phyloP scores from a whole-genome alignment of 2,113 vertebrate genomes.

The Peromyscus leucopus region DNA sequence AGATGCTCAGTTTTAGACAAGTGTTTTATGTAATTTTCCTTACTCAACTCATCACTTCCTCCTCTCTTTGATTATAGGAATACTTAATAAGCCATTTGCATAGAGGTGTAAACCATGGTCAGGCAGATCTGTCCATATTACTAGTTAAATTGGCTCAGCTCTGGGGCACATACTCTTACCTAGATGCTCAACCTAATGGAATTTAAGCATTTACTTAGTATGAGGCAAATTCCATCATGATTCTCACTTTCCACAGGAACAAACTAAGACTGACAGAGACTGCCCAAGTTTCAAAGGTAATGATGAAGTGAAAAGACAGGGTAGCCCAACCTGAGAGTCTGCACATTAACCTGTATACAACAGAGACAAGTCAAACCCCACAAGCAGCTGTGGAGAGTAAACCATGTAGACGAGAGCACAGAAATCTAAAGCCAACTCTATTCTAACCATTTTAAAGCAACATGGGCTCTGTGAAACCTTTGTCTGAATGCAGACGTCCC shows the following conservation, averaged over 20 bases:
- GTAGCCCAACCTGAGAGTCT: background rate
- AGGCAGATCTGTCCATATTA: background rate
- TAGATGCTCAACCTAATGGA: background rate
- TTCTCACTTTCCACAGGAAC: background rate
- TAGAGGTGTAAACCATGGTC: background rate
- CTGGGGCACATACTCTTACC: background rate
- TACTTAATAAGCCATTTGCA: background rate
- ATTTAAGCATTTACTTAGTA: background rate
- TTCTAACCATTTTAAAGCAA: slow-evolving; percentile 42
- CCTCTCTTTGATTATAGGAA: background rate
- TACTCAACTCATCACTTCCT: background rate
- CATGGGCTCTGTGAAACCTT: slow-evolving; percentile 43
- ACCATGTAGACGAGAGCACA: background rate
- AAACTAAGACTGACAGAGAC: background rate
- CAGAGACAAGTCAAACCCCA: background rate
- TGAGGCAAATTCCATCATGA: background rate
- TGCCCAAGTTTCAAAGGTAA: background rate
- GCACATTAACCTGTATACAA: accelerated
- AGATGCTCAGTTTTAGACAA: background rate
- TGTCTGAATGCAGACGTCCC: slow-evolving; percentile 13
- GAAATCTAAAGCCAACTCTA: background rate
- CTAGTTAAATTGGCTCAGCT: background rate
- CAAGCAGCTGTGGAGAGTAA: background rate
- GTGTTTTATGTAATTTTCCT: background rate
- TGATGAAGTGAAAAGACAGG: background rate